Evolutionary conservation across 2,797 vertebrate species (phyloP).

Genomic region (Luscinia luscinia): DNA sequence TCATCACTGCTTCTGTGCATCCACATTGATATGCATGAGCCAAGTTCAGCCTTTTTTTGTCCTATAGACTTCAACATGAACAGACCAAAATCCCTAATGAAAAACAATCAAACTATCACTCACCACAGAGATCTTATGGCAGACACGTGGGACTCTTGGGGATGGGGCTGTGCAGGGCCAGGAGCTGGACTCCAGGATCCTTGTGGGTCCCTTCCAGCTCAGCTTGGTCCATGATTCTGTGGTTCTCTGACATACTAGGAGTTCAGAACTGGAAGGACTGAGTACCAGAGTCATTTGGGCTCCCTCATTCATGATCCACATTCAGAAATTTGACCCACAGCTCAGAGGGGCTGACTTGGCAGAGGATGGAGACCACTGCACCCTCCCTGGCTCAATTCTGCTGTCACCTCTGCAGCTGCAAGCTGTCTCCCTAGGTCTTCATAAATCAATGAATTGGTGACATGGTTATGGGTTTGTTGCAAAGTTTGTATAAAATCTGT

Average conservation of each 20-base stretch:
- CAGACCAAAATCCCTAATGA: neutral
- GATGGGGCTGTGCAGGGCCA: neutral
- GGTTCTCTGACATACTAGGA: neutral
- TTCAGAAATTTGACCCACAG: neutral
- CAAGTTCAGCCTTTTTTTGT: neutral
- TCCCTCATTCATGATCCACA: neutral
- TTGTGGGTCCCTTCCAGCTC: neutral
- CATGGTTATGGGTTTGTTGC: neutral
- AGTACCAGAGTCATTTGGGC: neutral
- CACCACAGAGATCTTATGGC: neutral
- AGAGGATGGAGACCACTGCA: neutral
- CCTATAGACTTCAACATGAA: neutral
- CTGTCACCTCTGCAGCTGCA: neutral
- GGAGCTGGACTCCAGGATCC: accelerated
- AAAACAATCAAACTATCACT: neutral
- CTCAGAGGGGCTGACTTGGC: neutral
- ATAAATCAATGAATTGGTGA: neutral
- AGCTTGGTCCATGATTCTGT: neutral
- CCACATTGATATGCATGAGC: neutral
- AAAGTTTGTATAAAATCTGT: neutral
- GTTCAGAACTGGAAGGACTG: neutral
- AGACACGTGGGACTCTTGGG: neutral
- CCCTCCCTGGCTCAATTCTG: accelerated
- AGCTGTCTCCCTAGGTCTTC: neutral
- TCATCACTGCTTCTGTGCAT: neutral